Base-by-base conservation (phyloP, 2,113 vertebrate genomes). In the Fukomys damarensis region DNA sequence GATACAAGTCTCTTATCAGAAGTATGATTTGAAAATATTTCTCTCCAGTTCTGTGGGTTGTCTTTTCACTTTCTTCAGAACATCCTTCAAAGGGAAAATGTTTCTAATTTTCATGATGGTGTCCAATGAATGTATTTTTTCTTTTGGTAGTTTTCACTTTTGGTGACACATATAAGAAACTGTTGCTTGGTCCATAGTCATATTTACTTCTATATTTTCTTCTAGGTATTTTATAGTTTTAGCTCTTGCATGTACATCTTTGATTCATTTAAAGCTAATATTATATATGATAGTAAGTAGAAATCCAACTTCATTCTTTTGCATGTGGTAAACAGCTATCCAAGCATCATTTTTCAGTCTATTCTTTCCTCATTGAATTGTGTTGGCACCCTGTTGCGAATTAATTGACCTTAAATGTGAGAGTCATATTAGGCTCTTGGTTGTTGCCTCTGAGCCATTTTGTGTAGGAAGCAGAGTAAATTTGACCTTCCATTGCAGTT, bases 401-500 rank as follows among this genome's bases (percentile, higher is more conserved):
- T 86, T 28, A 56, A 52, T 56, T 80, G 32, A 61, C 59, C 41
- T 28, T 68, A 52, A 54, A 52, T 43, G 32, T 32, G 49, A 90
- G 22, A 90, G 49, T 80, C 72, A 70, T 28, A 74, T 30, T 84
- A 32, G 38, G 38, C 41, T 85, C 38, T 43, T 66, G 77, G 26
- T 11, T 86, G 46, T 77, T 46, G 11, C 84, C 22, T 43, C 38
- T 58, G n/a, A 91, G 54, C 12, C 41, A 86, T 10, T 80, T n/a
- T 80, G 43, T 65, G 35, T 11, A 63, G 66, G 91, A 93, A 95
- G n/a, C 2, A 74, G 63, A 90, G 38, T 85, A 43, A 95, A 93
- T 93, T 86, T 16, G 22, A 70, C 30, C 56, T 95, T 77, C 16
- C 30, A 77, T 17, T 95, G 22, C 59, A 56, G 38, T 77, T 43